Percentiles rank a stretch among this genome's conserved stretches.
phyloP scores from a whole-genome alignment of 2,888 invertebrate genomes.

The Lasioglossum leucozonium region DNA sequence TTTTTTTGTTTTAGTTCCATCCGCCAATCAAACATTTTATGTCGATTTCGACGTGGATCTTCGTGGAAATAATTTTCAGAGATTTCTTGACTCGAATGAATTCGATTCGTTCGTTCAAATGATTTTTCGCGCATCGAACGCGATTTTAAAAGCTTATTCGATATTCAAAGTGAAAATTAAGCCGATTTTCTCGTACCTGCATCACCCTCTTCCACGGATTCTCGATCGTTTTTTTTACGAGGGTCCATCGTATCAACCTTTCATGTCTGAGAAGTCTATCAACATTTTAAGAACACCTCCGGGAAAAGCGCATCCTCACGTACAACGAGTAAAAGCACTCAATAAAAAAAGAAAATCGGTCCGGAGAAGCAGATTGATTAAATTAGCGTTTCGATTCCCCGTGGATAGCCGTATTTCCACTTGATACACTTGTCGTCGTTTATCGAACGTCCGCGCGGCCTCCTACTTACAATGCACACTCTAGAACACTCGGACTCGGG shows the following conservation, averaged over 20 bases:
- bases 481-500: slow-evolving; percentile 43
- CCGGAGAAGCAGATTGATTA: background rate
- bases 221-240: no score
- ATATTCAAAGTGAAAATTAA: no score
- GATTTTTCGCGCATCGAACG: no score
- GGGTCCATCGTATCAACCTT: no score
- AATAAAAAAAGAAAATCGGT: background rate
- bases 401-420: background rate
- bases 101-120: no score
- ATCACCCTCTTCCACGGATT: no score
- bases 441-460: slow-evolving; percentile 7
- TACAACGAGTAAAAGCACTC: no score
- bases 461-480: slow-evolving; percentile 41
- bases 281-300: background rate
- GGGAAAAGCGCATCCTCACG: no score
- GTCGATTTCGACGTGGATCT: background rate
- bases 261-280: background rate
- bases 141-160: no score
- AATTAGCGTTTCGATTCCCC: background rate
- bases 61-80: background rate
- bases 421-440: background rate
- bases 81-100: background rate
- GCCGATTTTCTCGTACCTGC: background rate
- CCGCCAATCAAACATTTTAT: background rate
- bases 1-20: no score